These are phyloP conservation scores for Atta texana DNA, from an alignment of 1,140 invertebrate species.

Conservation along the genomic window DNA sequence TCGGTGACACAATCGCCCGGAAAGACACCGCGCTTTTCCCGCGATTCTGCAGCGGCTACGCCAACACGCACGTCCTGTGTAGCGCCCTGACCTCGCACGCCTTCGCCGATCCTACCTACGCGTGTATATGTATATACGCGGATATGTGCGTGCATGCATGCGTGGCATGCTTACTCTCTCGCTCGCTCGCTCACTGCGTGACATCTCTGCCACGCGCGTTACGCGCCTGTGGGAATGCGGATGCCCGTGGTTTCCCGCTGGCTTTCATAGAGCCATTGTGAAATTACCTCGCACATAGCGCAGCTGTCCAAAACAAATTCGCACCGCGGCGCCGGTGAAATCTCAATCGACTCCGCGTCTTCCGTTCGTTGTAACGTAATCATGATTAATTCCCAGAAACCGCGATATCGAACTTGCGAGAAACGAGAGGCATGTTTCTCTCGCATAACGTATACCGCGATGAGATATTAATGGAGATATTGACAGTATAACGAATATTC, in stretches of 20 bases:
- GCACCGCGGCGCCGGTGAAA: conserved; percentile 54
- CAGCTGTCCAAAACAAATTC: conserved; percentile 72
- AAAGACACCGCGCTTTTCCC: conserved; percentile 46
- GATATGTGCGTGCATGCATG: not conserved
- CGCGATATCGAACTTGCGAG: not conserved
- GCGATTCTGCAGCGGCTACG: not conserved
- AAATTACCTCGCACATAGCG: conserved; percentile 68
- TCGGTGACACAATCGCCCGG: conserved; percentile 40
- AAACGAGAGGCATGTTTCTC: conserved; percentile 2
- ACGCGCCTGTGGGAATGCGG: conserved; percentile 73
- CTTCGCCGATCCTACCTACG: conserved; percentile 29
- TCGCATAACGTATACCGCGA: not conserved
- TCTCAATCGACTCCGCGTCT: conserved; percentile 68
- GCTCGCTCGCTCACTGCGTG: conserved; percentile 59
- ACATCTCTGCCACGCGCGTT: conserved; percentile 73
- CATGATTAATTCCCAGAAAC: conserved; percentile 37
- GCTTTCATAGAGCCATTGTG: conserved; percentile 73
- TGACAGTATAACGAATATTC: not conserved
- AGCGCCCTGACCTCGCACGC: conserved; percentile 60
- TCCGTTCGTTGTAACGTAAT: conserved; percentile 49
- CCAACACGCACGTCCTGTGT: conserved; percentile 38
- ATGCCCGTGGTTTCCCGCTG: conserved; percentile 74
- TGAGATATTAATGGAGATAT: not conserved
- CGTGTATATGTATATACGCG: no score
- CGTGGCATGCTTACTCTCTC: conserved; percentile 1